Conservation (phyloP, 1,140 invertebrate genomes). For the Orius insidiosus region DNA sequence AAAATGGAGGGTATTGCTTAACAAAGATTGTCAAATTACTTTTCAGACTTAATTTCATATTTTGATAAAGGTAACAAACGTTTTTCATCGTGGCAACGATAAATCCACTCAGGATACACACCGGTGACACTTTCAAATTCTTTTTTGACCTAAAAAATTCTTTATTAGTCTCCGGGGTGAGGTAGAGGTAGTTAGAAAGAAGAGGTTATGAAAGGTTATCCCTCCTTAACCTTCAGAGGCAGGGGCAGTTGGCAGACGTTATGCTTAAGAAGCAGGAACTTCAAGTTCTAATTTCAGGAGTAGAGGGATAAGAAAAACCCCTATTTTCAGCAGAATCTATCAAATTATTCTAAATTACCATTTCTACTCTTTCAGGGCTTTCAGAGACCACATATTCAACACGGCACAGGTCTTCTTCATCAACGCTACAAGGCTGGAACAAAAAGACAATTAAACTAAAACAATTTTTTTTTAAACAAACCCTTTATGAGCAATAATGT, state of each 20-base stretch:
- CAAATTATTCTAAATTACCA: conserved; percentile 11
- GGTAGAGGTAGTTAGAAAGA: neutral
- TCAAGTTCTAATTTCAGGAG: neutral
- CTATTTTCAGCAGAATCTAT: no score
- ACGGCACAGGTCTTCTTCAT: neutral
- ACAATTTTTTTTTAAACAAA: conserved; percentile 9
- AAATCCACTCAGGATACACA: conserved; percentile 19
- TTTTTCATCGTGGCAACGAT: conserved; percentile 17
- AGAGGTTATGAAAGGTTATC: neutral
- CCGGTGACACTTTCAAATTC: neutral
- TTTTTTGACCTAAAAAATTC: conserved; percentile 15
- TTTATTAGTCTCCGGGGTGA: neutral
- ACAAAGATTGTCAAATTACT: no score
- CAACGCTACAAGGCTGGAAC: conserved; percentile 3
- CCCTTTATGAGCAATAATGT: conserved; percentile 19
- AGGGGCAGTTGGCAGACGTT: neutral
- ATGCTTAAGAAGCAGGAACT: conserved; percentile 2
- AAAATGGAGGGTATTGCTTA: no score
- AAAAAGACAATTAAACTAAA: neutral
- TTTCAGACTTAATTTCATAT: conserved; percentile 1
- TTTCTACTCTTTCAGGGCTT: conserved; percentile 1
- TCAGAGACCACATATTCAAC: conserved; percentile 12
- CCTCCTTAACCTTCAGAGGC: neutral
- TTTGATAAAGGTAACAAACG: conserved; percentile 10
- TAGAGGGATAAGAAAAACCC: conserved; percentile 3